Evolutionary conservation across 2,113 vertebrate species (phyloP).

Genomic region (Chaenogobius annularis): DNA sequence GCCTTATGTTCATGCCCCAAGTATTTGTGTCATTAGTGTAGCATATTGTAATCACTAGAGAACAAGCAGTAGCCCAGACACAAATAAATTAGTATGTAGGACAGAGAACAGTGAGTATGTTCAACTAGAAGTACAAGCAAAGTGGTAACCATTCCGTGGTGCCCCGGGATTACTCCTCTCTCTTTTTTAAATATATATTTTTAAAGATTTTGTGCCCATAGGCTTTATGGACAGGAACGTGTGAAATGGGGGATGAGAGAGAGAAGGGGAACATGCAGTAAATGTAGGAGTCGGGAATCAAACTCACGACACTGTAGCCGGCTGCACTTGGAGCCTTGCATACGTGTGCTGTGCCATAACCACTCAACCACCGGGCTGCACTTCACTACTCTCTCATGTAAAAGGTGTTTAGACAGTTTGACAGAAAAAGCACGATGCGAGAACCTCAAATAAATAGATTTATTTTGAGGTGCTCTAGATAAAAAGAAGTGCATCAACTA

Average conservation of each 20-base stretch:
- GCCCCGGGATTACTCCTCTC: slow-evolving; percentile 13
- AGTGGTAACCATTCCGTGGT: slow-evolving; percentile 31
- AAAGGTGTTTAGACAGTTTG: slow-evolving; percentile 21
- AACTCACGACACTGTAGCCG: too few species aligned
- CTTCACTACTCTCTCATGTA: slow-evolving; percentile 21
- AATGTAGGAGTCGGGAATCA: too few species aligned
- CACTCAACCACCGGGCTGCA: too few species aligned
- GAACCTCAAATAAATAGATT: not conserved
- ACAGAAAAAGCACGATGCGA: not conserved
- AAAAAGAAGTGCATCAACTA: too few species aligned
- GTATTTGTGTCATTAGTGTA: not conserved
- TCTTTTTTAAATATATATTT: too few species aligned
- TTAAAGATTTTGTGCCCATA: too few species aligned
- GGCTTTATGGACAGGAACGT: too few species aligned
- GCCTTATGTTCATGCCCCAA: not conserved
- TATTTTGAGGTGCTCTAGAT: too few species aligned
- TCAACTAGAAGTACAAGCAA: not conserved
- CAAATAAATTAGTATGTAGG: slow-evolving; percentile 4
- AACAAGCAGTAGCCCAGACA: slow-evolving; percentile 6
- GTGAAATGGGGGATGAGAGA: too few species aligned
- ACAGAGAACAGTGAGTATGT: not conserved
- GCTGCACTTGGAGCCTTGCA: too few species aligned
- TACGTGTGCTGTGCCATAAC: too few species aligned
- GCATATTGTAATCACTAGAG: not conserved
- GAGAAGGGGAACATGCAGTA: too few species aligned